These are phyloP conservation scores for Luperina nickerlii DNA, from an alignment of 2,888 invertebrate species.

Conservation along the genomic window DNA sequence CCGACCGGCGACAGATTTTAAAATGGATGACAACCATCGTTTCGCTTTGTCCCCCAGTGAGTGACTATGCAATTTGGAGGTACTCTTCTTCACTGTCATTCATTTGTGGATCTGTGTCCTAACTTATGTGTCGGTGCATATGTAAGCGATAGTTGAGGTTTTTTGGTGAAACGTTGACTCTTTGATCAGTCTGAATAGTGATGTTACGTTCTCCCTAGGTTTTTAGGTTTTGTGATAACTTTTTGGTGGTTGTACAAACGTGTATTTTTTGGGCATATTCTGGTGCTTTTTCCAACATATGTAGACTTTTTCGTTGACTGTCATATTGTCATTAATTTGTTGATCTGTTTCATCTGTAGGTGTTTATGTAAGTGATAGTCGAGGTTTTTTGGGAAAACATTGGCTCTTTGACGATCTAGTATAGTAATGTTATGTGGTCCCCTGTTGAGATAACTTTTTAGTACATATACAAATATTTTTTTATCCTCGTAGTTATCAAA, in stretches of 20 bases:
- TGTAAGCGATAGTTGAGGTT: slow-evolving; percentile 25
- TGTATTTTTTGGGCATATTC: neutral
- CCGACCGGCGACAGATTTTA: slow-evolving; percentile 81
- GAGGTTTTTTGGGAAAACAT: neutral
- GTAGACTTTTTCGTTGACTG: neutral
- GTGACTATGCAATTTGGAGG: slow-evolving; percentile 85
- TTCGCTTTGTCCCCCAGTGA: slow-evolving; percentile 82
- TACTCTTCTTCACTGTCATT: slow-evolving; percentile 71
- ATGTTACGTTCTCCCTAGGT: neutral
- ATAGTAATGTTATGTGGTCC: neutral
- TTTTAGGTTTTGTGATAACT: neutral
- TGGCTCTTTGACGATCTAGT: neutral
- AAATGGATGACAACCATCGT: slow-evolving; percentile 87
- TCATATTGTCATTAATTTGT: neutral
- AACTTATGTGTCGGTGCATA: slow-evolving; percentile 55
- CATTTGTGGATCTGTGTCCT: slow-evolving; percentile 68
- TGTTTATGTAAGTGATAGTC: neutral
- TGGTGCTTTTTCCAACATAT: neutral
- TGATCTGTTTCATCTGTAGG: neutral
- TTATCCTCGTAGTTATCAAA: too few species aligned
- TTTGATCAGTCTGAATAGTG: slow-evolving; percentile 10
- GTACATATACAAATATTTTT: neutral
- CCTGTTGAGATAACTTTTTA: neutral
- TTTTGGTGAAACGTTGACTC: slow-evolving; percentile 20
- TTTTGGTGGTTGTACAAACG: slow-evolving; percentile 3